Percentiles rank a stretch among this genome's conserved stretches.
Conservation (phyloP, 2,113 vertebrate genomes). For the Eleginops maclovinus region DNA sequence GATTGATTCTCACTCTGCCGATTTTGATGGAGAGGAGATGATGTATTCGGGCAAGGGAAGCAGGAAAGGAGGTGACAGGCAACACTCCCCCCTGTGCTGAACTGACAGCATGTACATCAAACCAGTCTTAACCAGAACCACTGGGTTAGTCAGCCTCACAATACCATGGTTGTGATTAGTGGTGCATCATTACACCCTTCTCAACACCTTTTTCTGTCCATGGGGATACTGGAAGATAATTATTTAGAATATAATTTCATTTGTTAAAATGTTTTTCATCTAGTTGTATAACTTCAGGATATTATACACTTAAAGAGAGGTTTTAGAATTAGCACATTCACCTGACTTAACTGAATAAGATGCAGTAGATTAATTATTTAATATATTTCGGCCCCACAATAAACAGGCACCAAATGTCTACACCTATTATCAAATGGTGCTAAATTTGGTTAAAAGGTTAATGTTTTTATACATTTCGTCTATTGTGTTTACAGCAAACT, state of each 20-base stretch:
- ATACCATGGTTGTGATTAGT: conserved; percentile 40
- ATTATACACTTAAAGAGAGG: neutral
- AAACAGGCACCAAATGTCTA: no score
- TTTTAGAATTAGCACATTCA: neutral
- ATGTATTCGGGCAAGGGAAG: conserved; percentile 48
- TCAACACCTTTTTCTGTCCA: conserved; percentile 24
- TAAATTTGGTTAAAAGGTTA: no score
- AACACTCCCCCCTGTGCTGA: conserved; percentile 59
- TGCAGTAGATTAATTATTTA: no score
- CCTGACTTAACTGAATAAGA: neutral
- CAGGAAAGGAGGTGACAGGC: conserved; percentile 56
- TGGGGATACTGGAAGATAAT: neutral
- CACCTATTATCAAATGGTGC: no score
- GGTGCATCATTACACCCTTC: conserved; percentile 37
- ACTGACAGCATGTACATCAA: conserved; percentile 61
- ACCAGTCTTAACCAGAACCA: conserved; percentile 58
- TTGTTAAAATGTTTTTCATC: neutral
- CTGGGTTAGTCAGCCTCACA: conserved; percentile 43
- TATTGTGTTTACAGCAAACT: no score
- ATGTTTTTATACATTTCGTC: no score
- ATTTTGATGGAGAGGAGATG: conserved; percentile 70
- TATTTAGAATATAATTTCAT: neutral
- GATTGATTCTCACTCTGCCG: conserved; percentile 72
- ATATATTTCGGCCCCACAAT: no score
- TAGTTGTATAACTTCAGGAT: neutral